Conservation (phyloP, 2,797 vertebrate species). For the Anas acuta region DNA sequence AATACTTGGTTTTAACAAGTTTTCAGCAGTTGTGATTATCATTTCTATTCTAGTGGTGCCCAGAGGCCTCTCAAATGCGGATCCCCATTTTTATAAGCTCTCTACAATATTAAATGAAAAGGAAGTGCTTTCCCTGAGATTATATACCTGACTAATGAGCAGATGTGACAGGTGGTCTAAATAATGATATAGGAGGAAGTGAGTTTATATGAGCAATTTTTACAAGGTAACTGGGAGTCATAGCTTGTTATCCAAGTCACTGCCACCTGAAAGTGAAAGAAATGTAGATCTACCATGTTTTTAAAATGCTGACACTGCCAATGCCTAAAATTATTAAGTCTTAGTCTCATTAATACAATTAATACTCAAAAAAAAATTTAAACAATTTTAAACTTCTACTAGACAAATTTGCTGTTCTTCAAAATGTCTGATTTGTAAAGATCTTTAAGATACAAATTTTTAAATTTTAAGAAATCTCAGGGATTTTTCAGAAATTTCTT, state of each 20-base stretch:
- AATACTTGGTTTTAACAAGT: conserved; percentile 2
- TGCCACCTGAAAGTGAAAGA: not conserved
- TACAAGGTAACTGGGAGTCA: conserved; percentile 2
- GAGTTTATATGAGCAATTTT: conserved; percentile 11
- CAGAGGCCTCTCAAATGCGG: not conserved
- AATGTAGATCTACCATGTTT: not conserved
- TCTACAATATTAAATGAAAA: not conserved
- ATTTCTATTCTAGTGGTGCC: not conserved
- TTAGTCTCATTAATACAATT: not conserved
- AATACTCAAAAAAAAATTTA: not conserved
- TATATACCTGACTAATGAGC: conserved; percentile 14
- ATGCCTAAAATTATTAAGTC: not conserved
- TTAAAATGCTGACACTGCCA: not conserved
- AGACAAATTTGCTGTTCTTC: not conserved
- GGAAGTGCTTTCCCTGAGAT: conserved; percentile 15
- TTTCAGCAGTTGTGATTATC: conserved; percentile 13
- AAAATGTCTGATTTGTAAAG: not conserved
- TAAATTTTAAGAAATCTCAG: not conserved
- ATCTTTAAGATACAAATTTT: not conserved
- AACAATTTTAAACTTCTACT: not conserved
- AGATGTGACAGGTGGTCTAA: conserved; percentile 38
- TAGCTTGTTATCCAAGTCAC: not conserved
- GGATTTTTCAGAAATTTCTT: not conserved
- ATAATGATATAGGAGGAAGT: not conserved
- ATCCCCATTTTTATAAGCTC: not conserved